phyloP scores from a whole-genome alignment of 2,888 invertebrate species.

The Glomeris marginata region DNA sequence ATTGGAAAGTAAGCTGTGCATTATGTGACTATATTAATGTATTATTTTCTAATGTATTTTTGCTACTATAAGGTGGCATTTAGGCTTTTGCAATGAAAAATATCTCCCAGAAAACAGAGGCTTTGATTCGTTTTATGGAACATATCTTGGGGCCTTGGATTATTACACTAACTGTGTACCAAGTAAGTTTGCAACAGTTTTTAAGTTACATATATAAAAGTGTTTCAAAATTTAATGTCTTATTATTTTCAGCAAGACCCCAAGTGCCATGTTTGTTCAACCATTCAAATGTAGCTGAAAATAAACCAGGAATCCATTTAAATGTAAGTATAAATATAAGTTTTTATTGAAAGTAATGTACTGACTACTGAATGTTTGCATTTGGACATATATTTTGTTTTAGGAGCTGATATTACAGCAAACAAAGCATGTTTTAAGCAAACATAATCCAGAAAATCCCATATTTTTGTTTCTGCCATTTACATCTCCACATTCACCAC shows the following conservation, averaged over 20 bases:
- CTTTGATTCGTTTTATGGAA: conserved; percentile 36
- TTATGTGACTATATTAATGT: no score
- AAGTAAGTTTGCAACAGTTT: not conserved
- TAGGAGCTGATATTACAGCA: conserved; percentile 17
- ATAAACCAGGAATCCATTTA: not conserved
- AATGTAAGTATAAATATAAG: not conserved
- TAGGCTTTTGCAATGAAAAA: conserved; percentile 33
- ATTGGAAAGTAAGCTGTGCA: conserved; percentile 20
- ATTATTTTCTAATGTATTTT: conserved; percentile 3
- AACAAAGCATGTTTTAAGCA: conserved; percentile 18
- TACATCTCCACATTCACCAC: conserved; percentile 18
- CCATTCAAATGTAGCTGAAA: not conserved
- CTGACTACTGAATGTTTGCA: no score
- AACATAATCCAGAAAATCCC: conserved; percentile 16
- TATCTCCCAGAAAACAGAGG: conserved; percentile 32
- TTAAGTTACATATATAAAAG: not conserved
- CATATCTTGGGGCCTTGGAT: conserved; percentile 27
- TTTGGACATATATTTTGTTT: not conserved
- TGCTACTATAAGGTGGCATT: conserved; percentile 36
- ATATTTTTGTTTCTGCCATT: conserved; percentile 20
- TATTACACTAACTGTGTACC: conserved; percentile 20
- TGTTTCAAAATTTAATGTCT: no score
- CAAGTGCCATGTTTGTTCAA: no score
- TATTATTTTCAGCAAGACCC: not conserved
- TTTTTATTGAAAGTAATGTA: no score